Base-by-base conservation (phyloP, 2,797 vertebrate genomes). In the Clarias pachynema region DNA sequence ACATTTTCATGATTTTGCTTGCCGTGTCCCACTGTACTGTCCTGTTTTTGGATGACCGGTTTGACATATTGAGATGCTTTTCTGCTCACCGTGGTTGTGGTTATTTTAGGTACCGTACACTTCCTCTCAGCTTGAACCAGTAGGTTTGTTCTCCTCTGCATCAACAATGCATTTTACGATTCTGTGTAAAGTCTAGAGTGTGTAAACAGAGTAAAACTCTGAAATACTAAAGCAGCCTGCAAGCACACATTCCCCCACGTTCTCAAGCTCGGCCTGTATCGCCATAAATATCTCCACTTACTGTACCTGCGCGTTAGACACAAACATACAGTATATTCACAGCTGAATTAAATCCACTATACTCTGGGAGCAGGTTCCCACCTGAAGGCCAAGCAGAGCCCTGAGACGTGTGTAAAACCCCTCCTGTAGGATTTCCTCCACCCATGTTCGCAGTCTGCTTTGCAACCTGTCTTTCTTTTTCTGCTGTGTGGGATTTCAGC, bases 401-500 rank as follows among this genome's bases (percentile, higher is more conserved):
- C 73, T 22, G 73, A 57, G 31, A 59, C 1, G 8, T 12, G 26
- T 77, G 26, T 9, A 22, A 22, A 31, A 29, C 49, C 26, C 29
- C 8, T 75, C 9, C 26, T 49, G 44, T 49, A 37, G 74, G 56
- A 59, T 78, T 22, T 78, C 75, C 31, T 37, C 56, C 20, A n/a
- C 22, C 22, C 18, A 31, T 77, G 53, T 31, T 75, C 73, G 4
- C 49, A 75, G 49, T 34, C 74, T 74, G 5, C 90, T 90, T 84
- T 90, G 62, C 60, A 57, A 87, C 90, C 89, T 83, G 9, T 34
- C 84, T 79, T 85, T 82, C 72, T 37, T 70, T 80, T 75, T 80
- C 75, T 82, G 77, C 70, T 86, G 86, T 82, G 86, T 89, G 79
- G 85, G 83, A 87, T 89, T 89, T 89, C 77, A 86, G 85, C 85